Conservation (phyloP, 1,140 invertebrate species). For the Phortica variegata region DNA sequence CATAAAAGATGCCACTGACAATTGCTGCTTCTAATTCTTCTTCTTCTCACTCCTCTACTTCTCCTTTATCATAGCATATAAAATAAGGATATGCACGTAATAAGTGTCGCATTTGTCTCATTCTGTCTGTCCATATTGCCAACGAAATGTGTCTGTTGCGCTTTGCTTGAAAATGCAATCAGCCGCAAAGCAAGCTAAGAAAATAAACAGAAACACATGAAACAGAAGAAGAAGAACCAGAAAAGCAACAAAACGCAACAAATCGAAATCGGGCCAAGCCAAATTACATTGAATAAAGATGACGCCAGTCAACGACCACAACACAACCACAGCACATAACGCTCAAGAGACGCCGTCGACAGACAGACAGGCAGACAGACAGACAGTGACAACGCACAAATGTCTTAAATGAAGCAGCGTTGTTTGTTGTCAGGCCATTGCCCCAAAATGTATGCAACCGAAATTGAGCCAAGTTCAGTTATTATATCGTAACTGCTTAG, state of each 20-base stretch:
- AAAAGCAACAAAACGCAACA: conserved; percentile 22
- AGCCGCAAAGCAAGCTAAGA: conserved; percentile 15
- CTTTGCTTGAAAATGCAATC: conserved; percentile 18
- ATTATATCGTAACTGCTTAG: no score
- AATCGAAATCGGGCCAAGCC: conserved; percentile 43
- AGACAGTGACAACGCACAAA: no score
- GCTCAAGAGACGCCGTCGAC: no score
- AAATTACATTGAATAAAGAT: conserved; percentile 45
- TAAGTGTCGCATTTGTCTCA: conserved; percentile 37
- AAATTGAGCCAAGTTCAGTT: conserved; percentile 35
- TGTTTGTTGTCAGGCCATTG: conserved; percentile 37
- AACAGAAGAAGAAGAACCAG: conserved; percentile 8
- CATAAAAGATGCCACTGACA: no score
- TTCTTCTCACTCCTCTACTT: conserved; percentile 1
- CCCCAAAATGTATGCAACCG: conserved; percentile 49
- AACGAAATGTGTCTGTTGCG: conserved; percentile 1
- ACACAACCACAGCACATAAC: no score
- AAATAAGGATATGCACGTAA: conserved; percentile 25
- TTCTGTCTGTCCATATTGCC: background rate
- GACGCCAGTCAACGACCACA: no score
- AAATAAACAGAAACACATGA: conserved; percentile 24
- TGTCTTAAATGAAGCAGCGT: no score
- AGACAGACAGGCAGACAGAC: no score
- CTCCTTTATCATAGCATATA: conserved; percentile 22
- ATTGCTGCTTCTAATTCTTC: conserved; percentile 1